A percentile compares a stretch with the other conserved stretches of the same genome.
Evolutionary conservation across 2,797 vertebrate genomes (phyloP).

Genomic region (Gymnocypris eckloni): DNA sequence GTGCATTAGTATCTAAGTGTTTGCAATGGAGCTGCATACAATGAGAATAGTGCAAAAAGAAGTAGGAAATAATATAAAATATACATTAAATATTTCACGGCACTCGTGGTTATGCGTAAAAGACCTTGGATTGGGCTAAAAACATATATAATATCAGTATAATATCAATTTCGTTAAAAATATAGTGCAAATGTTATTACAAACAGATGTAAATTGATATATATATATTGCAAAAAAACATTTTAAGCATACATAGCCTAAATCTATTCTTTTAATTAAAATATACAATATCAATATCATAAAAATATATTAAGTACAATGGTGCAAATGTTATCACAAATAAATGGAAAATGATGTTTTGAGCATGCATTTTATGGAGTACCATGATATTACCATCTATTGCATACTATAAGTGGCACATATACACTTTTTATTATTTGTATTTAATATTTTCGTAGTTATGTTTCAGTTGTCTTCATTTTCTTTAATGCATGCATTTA

Average conservation of each 20-base stretch:
- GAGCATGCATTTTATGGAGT: not conserved
- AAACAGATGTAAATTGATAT: not conserved
- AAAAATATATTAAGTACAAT: no score
- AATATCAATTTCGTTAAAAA: not conserved
- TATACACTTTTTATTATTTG: not conserved
- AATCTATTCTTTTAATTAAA: no score
- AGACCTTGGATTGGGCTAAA: not conserved
- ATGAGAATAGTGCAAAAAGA: not conserved
- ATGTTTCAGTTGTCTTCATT: not conserved
- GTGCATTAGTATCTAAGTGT: constrained; percentile 9
- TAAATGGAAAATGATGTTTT: not conserved
- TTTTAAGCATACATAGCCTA: not conserved
- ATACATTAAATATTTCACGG: not conserved
- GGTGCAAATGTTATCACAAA: not conserved
- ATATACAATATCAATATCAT: no score
- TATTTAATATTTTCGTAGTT: not conserved
- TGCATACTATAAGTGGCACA: not conserved
- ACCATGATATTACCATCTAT: no score
- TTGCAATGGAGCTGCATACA: not conserved
- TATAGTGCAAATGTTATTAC: not conserved
- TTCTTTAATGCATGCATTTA: not conserved
- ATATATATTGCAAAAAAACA: no score
- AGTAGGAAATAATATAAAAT: not conserved
- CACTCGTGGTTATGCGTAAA: not conserved
- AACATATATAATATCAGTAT: not conserved